A percentile compares a stretch with the other conserved stretches of the same genome.
phyloP scores from a whole-genome alignment of 2,797 vertebrate species.

The Malacoraja senta region DNA sequence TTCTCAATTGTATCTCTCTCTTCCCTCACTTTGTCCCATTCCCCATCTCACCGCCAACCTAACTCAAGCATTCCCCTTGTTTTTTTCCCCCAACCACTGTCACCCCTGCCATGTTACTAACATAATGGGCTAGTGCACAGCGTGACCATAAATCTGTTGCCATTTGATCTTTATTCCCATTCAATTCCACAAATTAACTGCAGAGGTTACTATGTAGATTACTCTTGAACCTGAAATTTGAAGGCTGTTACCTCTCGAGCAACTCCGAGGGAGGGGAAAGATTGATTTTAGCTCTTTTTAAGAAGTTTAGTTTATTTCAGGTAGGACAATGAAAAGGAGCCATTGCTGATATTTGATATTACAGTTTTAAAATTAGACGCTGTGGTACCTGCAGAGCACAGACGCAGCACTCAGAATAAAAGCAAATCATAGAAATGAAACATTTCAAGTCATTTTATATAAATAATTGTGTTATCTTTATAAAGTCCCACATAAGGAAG shows the following conservation, averaged over 20 bases:
- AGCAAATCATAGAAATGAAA: background rate
- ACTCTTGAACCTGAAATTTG: background rate
- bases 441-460: background rate
- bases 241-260: background rate
- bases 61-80: background rate
- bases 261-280: background rate
- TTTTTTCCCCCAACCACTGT: background rate
- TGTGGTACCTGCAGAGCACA: background rate
- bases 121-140: background rate
- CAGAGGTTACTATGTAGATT: background rate
- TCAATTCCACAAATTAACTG: background rate
- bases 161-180: background rate
- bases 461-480: background rate
- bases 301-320: background rate
- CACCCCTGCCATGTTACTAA: background rate
- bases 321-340: background rate
- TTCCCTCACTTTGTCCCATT: too few species aligned
- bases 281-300: background rate
- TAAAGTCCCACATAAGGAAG: background rate
- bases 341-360: constrained; percentile 1
- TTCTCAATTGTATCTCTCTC: too few species aligned
- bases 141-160: background rate
- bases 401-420: background rate
- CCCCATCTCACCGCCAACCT: too few species aligned
- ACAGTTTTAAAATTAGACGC: background rate